phyloP scores from a whole-genome alignment of 2,113 vertebrate species.

The Dicentrarchus labrax region DNA sequence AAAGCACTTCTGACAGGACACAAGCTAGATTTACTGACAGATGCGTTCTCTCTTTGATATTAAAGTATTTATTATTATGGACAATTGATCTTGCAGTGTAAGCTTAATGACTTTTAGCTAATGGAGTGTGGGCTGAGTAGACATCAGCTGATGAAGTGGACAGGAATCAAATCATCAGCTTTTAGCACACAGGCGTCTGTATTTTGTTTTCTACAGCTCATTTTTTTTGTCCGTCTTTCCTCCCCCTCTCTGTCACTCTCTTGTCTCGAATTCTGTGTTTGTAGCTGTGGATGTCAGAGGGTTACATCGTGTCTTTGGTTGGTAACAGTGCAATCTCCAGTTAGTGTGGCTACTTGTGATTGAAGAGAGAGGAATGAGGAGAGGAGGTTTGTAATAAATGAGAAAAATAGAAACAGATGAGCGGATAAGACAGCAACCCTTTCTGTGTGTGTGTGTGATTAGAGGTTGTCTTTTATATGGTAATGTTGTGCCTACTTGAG shows the following conservation, averaged over 20 bases:
- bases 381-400: background rate
- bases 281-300: slow-evolving; percentile 39
- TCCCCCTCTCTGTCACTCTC: slow-evolving; percentile 13
- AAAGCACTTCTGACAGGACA: slow-evolving; percentile 10
- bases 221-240: slow-evolving; percentile 14
- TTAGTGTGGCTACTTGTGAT: slow-evolving; percentile 11
- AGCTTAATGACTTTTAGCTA: slow-evolving; percentile 69
- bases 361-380: background rate
- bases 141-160: slow-evolving; percentile 57
- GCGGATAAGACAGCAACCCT: background rate
- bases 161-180: slow-evolving; percentile 56
- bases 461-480: slow-evolving; percentile 5
- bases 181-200: slow-evolving; percentile 39
- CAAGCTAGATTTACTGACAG: slow-evolving; percentile 23
- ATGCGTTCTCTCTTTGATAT: slow-evolving; percentile 44
- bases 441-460: background rate
- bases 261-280: slow-evolving; percentile 34
- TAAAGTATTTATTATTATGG: slow-evolving; percentile 51
- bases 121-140: slow-evolving; percentile 52
- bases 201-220: background rate
- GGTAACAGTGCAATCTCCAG: slow-evolving; percentile 22
- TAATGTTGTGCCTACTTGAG: too few relatives aligned
- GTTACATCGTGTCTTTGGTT: slow-evolving; percentile 52
- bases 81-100: slow-evolving; percentile 53
- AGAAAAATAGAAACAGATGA: background rate